Evolutionary conservation across 2,888 invertebrate species (phyloP).

Genomic region (Gasteruption jaculator): DNA sequence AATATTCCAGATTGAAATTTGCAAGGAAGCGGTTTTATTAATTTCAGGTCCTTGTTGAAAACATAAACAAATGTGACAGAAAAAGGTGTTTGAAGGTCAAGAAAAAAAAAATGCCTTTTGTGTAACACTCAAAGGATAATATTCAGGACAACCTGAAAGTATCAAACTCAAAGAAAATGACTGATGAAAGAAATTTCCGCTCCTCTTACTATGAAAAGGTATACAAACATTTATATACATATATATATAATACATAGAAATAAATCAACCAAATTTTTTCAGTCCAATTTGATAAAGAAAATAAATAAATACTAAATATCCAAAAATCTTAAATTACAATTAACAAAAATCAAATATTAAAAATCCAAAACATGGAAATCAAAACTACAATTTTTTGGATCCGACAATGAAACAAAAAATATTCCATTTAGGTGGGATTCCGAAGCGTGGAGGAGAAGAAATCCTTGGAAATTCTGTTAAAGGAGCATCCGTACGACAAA

Average conservation of each 20-base stretch:
- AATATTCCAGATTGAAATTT: no score
- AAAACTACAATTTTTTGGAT: not conserved
- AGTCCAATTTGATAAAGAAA: not conserved
- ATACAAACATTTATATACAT: slow-evolving; percentile 5
- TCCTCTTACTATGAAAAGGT: slow-evolving; percentile 77
- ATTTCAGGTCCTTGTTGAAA: no score
- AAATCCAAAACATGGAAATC: not conserved
- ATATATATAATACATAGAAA: slow-evolving; percentile 1
- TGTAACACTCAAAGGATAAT: no score
- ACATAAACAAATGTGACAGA: no score
- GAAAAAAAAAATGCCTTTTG: no score
- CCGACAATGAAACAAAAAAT: not conserved
- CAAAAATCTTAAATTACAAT: no score
- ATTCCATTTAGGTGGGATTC: slow-evolving; percentile 64
- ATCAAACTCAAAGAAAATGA: no score
- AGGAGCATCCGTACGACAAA: slow-evolving; percentile 77
- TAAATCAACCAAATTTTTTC: not conserved
- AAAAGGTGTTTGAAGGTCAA: no score
- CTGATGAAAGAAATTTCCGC: slow-evolving; percentile 76
- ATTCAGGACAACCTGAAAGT: no score
- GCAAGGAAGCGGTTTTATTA: no score
- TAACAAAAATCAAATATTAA: no score
- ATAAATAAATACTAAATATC: no score
- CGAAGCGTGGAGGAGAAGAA: slow-evolving; percentile 87
- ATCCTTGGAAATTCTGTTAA: slow-evolving; percentile 81